Evolutionary conservation across 92 coral and sea anemone species (phyloP), one percentile per base, ranked within the genome.

Genomic region (Parazoanthus swiftii): DNA sequence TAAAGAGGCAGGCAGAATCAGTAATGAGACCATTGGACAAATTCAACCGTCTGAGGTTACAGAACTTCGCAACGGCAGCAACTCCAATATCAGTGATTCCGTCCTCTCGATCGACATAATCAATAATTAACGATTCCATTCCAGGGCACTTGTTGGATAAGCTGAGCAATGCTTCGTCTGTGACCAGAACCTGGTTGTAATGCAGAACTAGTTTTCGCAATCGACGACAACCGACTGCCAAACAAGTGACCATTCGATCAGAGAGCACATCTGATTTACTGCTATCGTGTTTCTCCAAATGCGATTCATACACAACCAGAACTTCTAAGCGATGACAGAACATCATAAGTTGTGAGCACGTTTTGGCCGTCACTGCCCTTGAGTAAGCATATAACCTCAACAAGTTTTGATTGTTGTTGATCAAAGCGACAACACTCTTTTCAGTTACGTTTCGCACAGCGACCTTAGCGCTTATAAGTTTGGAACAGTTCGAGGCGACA

Each of bases 21-120:
- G 97, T 92, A 5, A 95, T 93, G n/a, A 89, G 94, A 21, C 99
- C 98, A 76, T 97, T 96, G 4, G 98, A 94, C 79, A 97, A 85
- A 85, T 93, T 94, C 92, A 97, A 85, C 84, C 95, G 95, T 78
- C 91, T 91, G 50, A 97, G 88, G 89, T 97, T 93, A 88, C 96
- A 95, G 59, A 93, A 89, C 54, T 93, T 90, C 46, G 96, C 97
- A 59, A 97, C 90, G 18, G 99, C 96, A 70, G 91, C 90, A 83
- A 97, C 90, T 11, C 98, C 99, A 80, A 90, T 82, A 83, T 97
- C 99, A 8, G 98, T 94, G 43, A 97, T 93, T 56, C 92, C 95
- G 71, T 93, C 91, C 86, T 95, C 93, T 65, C 86, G 91, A 80
- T 95, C 98, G 81, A 98, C 94, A 67, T 96, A 95, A 89, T 97